Evolutionary conservation across 2,888 invertebrate species (phyloP).

Genomic region (Zygaena filipendulae): DNA sequence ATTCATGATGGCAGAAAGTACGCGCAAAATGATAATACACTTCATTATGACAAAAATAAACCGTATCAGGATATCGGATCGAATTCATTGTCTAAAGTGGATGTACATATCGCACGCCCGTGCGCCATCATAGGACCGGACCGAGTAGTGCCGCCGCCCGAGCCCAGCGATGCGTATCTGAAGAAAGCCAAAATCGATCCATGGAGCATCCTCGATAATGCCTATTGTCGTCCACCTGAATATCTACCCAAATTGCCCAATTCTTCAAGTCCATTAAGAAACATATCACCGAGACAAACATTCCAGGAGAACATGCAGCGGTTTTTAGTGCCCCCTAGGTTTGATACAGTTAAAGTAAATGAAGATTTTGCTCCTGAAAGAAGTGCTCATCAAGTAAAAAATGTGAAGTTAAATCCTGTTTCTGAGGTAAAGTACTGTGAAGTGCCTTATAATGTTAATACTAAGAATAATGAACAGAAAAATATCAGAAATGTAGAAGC

Average conservation of each 20-base stretch:
- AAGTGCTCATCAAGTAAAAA: conserved; percentile 30
- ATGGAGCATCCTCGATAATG: conserved; percentile 38
- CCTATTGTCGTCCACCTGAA: conserved; percentile 44
- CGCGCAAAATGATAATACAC: conserved; percentile 31
- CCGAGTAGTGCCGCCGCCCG: conserved; percentile 40
- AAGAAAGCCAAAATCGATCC: conserved; percentile 40
- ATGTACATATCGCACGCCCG: conserved; percentile 43
- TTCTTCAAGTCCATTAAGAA: conserved; percentile 43
- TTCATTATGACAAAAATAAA: conserved; percentile 42
- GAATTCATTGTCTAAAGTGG: conserved; percentile 49
- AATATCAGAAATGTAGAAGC: conserved; percentile 39
- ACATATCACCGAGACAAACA: conserved; percentile 65
- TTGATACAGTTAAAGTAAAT: conserved; percentile 37
- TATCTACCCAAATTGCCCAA: conserved; percentile 41
- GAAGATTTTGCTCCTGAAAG: conserved; percentile 36
- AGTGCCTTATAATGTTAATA: conserved; percentile 58
- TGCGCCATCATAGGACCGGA: conserved; percentile 65
- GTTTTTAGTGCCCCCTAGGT: conserved; percentile 53
- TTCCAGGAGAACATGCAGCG: conserved; percentile 66
- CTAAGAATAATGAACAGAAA: conserved; percentile 45
- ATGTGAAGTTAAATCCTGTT: conserved; percentile 38
- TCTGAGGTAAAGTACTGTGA: conserved; percentile 55
- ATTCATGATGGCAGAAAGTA: conserved; percentile 52
- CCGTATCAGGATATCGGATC: conserved; percentile 46
- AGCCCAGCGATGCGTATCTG: conserved; percentile 31